These are phyloP conservation scores for Tapirus indicus DNA, from an alignment of 2,797 vertebrate species.

Conservation along the genomic window DNA sequence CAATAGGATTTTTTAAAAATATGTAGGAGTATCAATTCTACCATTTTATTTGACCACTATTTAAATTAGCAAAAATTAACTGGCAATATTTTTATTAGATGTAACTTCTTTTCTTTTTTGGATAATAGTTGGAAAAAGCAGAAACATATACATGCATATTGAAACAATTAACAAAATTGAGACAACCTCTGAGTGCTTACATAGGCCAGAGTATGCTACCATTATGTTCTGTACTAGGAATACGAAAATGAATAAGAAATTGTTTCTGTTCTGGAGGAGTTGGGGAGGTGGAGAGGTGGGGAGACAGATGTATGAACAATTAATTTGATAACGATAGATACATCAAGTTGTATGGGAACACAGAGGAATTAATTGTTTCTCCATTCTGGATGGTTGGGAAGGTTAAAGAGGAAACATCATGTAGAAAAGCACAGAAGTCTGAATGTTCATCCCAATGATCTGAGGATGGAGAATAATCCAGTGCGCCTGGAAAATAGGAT, in stretches of 20 bases:
- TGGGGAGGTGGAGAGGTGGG: background rate
- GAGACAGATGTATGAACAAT: background rate
- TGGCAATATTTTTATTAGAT: background rate
- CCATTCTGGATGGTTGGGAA: background rate
- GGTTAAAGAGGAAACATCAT: background rate
- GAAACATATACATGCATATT: background rate
- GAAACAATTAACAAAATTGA: background rate
- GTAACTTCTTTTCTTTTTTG: background rate
- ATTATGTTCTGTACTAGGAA: background rate
- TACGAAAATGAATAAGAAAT: background rate
- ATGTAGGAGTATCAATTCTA: background rate
- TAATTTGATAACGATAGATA: background rate
- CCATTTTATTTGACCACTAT: background rate
- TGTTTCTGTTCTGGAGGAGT: background rate
- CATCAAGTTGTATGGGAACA: background rate
- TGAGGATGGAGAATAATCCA: background rate
- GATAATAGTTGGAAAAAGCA: background rate
- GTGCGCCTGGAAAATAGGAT: background rate
- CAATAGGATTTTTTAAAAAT: background rate
- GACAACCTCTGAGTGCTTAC: background rate
- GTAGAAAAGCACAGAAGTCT: background rate
- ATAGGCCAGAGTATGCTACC: background rate
- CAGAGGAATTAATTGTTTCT: background rate
- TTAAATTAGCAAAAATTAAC: background rate
- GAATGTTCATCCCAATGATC: background rate